Conservation (phyloP, 92 coral and sea anemone species). For the Parazoanthus atlanticus region DNA sequence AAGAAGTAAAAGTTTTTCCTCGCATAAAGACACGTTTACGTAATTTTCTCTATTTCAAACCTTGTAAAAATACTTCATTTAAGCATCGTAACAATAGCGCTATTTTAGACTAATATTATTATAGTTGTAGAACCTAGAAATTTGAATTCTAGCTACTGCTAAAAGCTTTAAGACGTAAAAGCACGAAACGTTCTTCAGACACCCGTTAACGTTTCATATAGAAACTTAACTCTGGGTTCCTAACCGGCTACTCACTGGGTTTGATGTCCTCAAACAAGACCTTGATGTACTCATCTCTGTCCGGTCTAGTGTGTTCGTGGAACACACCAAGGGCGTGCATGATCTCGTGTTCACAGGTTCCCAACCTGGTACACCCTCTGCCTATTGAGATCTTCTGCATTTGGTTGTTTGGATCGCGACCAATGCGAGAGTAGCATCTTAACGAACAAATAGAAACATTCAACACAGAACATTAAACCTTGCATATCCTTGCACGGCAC, state of each 20-base stretch:
- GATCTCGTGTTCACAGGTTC: constrained; percentile 82
- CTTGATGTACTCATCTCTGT: constrained; percentile 64
- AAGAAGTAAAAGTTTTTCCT: too few relatives aligned
- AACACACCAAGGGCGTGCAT: constrained; percentile 85
- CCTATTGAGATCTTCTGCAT: constrained; percentile 79
- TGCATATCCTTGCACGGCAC: not conserved
- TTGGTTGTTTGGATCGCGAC: constrained; percentile 56
- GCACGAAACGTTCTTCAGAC: too few relatives aligned
- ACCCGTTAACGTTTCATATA: too few relatives aligned
- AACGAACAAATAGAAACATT: not conserved
- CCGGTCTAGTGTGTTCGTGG: constrained; percentile 87
- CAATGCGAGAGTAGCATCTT: constrained; percentile 83
- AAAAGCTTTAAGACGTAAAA: too few relatives aligned
- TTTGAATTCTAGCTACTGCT: too few relatives aligned
- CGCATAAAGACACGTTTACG: too few relatives aligned
- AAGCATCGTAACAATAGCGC: too few relatives aligned
- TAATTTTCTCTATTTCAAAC: too few relatives aligned
- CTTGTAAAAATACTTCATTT: too few relatives aligned
- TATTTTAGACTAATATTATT: too few relatives aligned
- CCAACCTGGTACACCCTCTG: constrained; percentile 66
- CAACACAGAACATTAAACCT: not conserved
- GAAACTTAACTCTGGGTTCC: too few relatives aligned
- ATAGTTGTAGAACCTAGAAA: too few relatives aligned
- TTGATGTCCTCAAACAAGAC: constrained; percentile 64
- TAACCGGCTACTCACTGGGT: constrained; percentile 37